These are phyloP conservation scores for Agrochola lota DNA, from an alignment of 2,888 invertebrate species.

Conservation along the genomic window DNA sequence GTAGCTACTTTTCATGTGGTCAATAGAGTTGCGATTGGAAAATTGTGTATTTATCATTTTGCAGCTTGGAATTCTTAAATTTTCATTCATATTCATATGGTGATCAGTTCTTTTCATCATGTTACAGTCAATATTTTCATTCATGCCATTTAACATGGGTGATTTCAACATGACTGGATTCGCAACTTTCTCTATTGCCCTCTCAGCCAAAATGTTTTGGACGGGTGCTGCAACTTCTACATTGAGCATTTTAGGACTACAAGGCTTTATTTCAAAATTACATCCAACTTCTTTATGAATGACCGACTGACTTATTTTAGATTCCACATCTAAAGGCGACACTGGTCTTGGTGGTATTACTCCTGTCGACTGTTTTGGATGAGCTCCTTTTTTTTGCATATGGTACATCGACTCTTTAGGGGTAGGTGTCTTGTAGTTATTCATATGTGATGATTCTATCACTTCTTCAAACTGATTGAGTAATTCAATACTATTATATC, in stretches of 20 bases:
- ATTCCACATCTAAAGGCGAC: slow-evolving; percentile 88
- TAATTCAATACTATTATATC: slow-evolving; percentile 86
- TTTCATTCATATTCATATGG: slow-evolving; percentile 66
- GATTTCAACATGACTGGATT: slow-evolving; percentile 80
- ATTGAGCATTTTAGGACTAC: slow-evolving; percentile 89
- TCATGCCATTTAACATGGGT: slow-evolving; percentile 69
- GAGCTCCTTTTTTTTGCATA: slow-evolving; percentile 65
- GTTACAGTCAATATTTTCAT: slow-evolving; percentile 73
- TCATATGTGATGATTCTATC: slow-evolving; percentile 83
- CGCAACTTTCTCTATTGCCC: slow-evolving; percentile 86
- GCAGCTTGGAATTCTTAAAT: slow-evolving; percentile 78
- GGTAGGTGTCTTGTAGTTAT: slow-evolving; percentile 70
- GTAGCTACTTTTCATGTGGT: slow-evolving; percentile 80
- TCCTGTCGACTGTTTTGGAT: slow-evolving; percentile 67
- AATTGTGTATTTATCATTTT: slow-evolving; percentile 83
- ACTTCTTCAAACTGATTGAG: slow-evolving; percentile 88
- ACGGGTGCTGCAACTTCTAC: slow-evolving; percentile 84
- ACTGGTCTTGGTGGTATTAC: slow-evolving; percentile 79
- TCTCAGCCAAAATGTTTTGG: slow-evolving; percentile 82
- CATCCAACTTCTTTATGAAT: slow-evolving; percentile 90
- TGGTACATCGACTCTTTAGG: slow-evolving; percentile 71
- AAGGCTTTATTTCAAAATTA: slow-evolving; percentile 89
- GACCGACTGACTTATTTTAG: slow-evolving; percentile 89
- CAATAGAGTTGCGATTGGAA: slow-evolving; percentile 71
- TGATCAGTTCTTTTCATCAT: slow-evolving; percentile 70